Evolutionary conservation across 2,113 vertebrate genomes (phyloP).

Genomic region (Sclerurus mexicanus): DNA sequence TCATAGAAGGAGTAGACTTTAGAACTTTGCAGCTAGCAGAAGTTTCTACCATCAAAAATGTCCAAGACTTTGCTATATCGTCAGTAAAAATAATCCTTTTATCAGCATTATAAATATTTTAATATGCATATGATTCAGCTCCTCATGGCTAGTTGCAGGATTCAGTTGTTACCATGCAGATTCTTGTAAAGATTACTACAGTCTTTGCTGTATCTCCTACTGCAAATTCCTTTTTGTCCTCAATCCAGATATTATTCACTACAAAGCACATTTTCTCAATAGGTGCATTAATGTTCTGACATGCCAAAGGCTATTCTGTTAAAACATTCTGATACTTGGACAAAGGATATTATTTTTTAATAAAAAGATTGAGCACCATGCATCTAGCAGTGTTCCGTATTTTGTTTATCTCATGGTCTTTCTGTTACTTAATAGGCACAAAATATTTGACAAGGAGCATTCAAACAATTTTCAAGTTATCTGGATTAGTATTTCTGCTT

Average conservation of each 20-base stretch:
- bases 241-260: not conserved
- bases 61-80: not conserved
- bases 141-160: not conserved
- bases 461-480: not conserved
- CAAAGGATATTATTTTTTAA: not conserved
- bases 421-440: not conserved
- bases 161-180: not conserved
- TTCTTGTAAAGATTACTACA: not conserved
- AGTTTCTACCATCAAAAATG: not conserved
- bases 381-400: not conserved
- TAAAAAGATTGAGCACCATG: not conserved
- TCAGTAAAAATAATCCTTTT: conserved; percentile 18
- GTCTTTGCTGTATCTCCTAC: not conserved
- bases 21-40: not conserved
- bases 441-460: not conserved
- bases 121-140: not conserved
- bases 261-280: not conserved
- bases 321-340: not conserved
- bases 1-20: not conserved
- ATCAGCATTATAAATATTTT: not conserved
- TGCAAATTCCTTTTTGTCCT: not conserved
- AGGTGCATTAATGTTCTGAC: not conserved
- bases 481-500: not conserved
- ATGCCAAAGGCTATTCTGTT: not conserved
- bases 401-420: not conserved